Conservation (phyloP, 2,113 vertebrate genomes). For the Serilophus lunatus region DNA sequence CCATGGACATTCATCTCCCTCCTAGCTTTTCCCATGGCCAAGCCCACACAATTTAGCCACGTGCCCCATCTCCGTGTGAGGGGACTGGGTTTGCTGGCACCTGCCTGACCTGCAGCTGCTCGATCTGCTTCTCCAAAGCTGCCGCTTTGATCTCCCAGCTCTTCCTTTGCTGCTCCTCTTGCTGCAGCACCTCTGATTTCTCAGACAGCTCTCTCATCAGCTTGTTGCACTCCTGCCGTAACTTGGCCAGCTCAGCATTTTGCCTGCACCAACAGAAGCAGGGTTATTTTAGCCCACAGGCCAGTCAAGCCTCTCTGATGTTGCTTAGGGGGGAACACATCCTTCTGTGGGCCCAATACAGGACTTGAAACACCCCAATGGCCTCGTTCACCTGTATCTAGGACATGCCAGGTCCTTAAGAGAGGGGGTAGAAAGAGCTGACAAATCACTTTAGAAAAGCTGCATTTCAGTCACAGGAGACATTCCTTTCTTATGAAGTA, state of each 20-base stretch:
- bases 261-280: conserved; percentile 76
- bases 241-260: conserved; percentile 90
- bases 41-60: background rate
- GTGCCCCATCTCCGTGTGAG: background rate
- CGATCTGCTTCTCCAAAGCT: conserved; percentile 80
- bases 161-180: conserved; percentile 86
- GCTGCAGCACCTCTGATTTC: conserved; percentile 79
- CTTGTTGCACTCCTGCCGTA: conserved; percentile 88
- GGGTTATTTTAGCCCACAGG: background rate
- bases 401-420: background rate
- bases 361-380: background rate
- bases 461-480: conserved; percentile 14
- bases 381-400: background rate
- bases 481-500: conserved; percentile 47
- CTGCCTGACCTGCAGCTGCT: conserved; percentile 81
- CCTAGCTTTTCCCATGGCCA: background rate
- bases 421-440: background rate
- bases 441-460: background rate
- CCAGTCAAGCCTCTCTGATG: background rate
- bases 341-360: background rate
- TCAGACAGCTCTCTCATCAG: conserved; percentile 88
- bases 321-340: background rate
- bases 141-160: conserved; percentile 80
- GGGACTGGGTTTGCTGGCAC: fast-evolving
- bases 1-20: fast-evolving